Conservation (phyloP, 2,113 vertebrate species). For the Barnardius zonarius region DNA sequence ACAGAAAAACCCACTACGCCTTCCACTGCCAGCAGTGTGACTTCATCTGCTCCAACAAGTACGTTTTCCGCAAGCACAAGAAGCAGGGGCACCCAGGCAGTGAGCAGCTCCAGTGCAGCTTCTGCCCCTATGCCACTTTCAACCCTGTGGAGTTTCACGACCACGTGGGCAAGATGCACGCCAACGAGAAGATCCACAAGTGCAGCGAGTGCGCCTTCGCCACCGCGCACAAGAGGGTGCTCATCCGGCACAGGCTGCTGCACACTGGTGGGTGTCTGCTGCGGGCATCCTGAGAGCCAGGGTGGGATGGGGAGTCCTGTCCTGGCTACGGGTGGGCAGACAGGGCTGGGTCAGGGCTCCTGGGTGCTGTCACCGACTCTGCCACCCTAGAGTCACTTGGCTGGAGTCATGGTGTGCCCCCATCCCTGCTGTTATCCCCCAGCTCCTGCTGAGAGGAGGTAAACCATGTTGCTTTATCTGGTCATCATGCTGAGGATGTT, state of each 20-base stretch:
- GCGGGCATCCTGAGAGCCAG: accelerated
- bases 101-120: conserved; percentile 82
- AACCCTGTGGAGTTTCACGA: conserved; percentile 91
- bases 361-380: neutral
- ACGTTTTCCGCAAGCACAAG: conserved; percentile 86
- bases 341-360: neutral
- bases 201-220: conserved; percentile 88
- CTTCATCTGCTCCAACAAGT: conserved; percentile 95
- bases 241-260: conserved; percentile 89
- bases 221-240: conserved; percentile 90
- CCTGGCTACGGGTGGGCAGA: neutral
- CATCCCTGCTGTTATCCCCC: neutral
- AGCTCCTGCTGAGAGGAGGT: neutral
- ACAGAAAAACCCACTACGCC: conserved; percentile 87
- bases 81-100: conserved; percentile 87
- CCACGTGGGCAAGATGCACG: conserved; percentile 89
- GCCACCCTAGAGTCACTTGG: neutral
- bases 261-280: conserved; percentile 82
- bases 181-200: conserved; percentile 91
- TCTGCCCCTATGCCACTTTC: conserved; percentile 88
- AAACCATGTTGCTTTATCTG: neutral
- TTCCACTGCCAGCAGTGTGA: conserved; percentile 94
- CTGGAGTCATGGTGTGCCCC: neutral
- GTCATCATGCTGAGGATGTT: neutral
- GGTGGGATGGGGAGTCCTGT: neutral